Evolutionary conservation across 35 echinoderm and acorn worm species (phyloP).

Genomic region (Eucidaris tribuloides): DNA sequence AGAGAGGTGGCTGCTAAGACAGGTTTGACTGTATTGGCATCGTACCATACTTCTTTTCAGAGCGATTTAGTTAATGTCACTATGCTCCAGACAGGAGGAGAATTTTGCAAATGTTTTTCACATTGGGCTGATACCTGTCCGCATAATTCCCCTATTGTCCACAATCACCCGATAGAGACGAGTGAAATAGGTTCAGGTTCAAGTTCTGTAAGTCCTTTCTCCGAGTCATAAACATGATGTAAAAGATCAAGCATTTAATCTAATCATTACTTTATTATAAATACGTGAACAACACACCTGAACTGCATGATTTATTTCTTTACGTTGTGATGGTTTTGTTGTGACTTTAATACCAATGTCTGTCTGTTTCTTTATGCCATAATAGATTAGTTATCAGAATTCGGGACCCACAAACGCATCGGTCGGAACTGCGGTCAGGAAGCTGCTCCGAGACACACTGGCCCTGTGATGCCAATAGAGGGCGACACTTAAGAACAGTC

Average conservation of each 20-base stretch:
- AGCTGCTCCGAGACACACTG: slow-evolving; percentile 85
- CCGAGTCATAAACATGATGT: background rate
- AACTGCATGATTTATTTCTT: too few species aligned
- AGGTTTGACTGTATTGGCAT: too few species aligned
- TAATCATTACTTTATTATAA: background rate
- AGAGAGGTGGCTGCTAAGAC: too few species aligned
- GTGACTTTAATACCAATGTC: background rate
- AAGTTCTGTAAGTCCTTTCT: background rate
- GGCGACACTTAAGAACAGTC: too few species aligned
- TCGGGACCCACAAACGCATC: slow-evolving; percentile 90
- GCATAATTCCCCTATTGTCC: too few species aligned
- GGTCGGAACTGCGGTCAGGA: slow-evolving; percentile 83
- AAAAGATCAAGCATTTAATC: background rate
- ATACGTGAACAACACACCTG: background rate
- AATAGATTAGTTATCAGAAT: slow-evolving; percentile 71
- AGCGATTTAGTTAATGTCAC: too few species aligned
- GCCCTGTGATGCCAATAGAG: slow-evolving; percentile 78
- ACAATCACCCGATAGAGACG: background rate
- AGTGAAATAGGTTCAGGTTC: background rate
- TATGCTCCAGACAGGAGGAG: too few species aligned
- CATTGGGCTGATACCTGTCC: too few species aligned
- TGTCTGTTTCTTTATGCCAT: background rate
- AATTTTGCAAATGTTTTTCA: too few species aligned
- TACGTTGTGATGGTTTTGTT: too few species aligned
- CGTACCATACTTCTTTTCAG: too few species aligned